Evolutionary conservation across 2,797 vertebrate species (phyloP).

Genomic region (Rhyacichthys aspro): DNA sequence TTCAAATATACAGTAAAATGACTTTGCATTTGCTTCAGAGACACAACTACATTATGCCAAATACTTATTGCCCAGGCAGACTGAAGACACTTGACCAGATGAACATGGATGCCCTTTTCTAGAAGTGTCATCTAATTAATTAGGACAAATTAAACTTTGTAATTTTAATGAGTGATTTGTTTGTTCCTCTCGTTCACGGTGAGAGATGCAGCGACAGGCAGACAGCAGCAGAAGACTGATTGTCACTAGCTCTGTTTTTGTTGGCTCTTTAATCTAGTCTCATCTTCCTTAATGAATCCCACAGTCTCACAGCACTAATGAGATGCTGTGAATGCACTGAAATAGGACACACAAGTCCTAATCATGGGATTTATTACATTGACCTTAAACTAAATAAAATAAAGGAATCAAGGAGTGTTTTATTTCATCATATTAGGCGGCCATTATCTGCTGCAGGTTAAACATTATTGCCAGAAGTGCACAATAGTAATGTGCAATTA

Average conservation of each 20-base stretch:
- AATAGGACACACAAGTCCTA: constrained; percentile 12
- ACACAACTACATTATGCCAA: no score
- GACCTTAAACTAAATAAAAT: no score
- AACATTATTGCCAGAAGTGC: no score
- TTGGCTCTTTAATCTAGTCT: constrained; percentile 32
- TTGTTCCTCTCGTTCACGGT: constrained; percentile 21
- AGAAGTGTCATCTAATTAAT: constrained; percentile 30
- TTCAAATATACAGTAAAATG: no score
- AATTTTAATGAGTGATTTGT: constrained; percentile 39
- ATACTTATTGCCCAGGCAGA: no score
- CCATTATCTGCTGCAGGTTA: no score
- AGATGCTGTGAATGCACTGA: constrained; percentile 30
- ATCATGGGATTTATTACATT: no score
- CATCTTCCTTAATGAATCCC: constrained; percentile 45
- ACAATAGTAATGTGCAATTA: no score
- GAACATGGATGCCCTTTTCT: constrained; percentile 17
- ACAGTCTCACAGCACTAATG: constrained; percentile 44
- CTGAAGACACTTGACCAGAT: not conserved
- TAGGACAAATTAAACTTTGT: constrained; percentile 44
- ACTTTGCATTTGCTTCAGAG: no score
- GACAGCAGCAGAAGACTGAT: constrained; percentile 10
- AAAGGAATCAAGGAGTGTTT: no score
- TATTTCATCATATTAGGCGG: no score
- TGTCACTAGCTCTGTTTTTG: constrained; percentile 17
- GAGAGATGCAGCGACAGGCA: constrained; percentile 17